phyloP scores from a whole-genome alignment of 2,888 invertebrate species.

The Heliconius charithonia region DNA sequence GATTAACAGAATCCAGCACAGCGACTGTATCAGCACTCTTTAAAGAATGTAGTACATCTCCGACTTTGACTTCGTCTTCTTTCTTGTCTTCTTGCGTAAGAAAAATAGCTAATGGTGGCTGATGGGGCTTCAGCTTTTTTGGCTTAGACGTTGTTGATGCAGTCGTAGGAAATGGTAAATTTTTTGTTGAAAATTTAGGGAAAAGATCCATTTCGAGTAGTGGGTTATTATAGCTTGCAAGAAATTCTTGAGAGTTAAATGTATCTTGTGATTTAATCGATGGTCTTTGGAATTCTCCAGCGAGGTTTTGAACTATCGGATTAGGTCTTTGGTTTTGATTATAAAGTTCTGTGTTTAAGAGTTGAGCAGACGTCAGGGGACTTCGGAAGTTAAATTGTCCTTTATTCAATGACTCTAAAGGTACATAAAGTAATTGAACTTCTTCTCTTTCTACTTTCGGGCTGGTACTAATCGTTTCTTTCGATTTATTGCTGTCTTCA shows the following conservation, averaged over 20 bases:
- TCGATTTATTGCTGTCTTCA: slow-evolving; percentile 64
- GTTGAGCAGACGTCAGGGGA: slow-evolving; percentile 60
- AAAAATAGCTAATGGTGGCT: slow-evolving; percentile 92
- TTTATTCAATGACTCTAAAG: slow-evolving; percentile 88
- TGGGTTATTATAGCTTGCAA: slow-evolving; percentile 67
- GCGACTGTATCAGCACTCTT: slow-evolving; percentile 89
- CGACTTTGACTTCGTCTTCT: slow-evolving; percentile 83
- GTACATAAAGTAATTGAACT: slow-evolving; percentile 92
- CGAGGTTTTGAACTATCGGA: slow-evolving; percentile 57
- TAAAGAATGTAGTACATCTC: slow-evolving; percentile 88
- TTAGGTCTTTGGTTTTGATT: slow-evolving; percentile 61
- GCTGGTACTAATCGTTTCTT: slow-evolving; percentile 58
- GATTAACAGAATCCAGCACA: slow-evolving; percentile 89
- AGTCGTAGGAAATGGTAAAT: slow-evolving; percentile 71
- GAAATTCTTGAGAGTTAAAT: slow-evolving; percentile 62
- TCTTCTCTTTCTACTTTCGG: slow-evolving; percentile 83
- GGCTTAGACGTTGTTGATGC: slow-evolving; percentile 75
- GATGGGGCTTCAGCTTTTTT: slow-evolving; percentile 89
- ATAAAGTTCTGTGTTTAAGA: slow-evolving; percentile 66
- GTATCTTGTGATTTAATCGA: slow-evolving; percentile 59
- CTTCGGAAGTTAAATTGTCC: slow-evolving; percentile 75
- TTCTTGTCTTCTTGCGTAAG: slow-evolving; percentile 83
- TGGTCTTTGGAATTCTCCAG: slow-evolving; percentile 62
- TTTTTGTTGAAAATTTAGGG: slow-evolving; percentile 69
- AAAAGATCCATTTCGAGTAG: slow-evolving; percentile 63